Conservation (phyloP, 2,113 vertebrate species). For the Ciconia maguari region DNA sequence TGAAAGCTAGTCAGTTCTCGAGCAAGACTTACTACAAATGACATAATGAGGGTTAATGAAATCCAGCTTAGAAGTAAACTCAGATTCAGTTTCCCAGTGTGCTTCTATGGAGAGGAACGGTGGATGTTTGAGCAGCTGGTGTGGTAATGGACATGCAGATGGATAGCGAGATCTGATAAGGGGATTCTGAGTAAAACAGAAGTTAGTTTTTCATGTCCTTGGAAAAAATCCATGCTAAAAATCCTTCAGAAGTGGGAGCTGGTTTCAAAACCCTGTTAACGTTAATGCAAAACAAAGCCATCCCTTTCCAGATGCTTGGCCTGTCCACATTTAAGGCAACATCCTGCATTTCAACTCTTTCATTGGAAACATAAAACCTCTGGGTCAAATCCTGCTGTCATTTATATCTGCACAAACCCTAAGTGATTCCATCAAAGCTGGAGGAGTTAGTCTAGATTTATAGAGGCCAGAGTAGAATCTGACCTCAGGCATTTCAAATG, state of each 20-base stretch:
- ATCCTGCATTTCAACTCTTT: not conserved
- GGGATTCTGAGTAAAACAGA: not conserved
- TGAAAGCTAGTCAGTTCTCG: not conserved
- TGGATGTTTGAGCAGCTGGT: not conserved
- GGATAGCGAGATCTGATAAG: not conserved
- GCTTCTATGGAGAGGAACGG: not conserved
- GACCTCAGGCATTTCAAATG: not conserved
- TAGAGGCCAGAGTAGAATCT: not conserved
- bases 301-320: constrained; percentile 36
- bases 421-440: not conserved
- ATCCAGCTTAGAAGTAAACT: not conserved
- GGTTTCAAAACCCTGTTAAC: not conserved
- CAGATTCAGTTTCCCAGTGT: not conserved
- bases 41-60: not conserved
- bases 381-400: not conserved
- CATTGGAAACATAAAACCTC: not conserved
- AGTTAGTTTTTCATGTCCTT: constrained; percentile 6
- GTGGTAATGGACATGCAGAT: not conserved
- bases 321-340: not conserved
- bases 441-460: not conserved
- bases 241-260: not conserved
- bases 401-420: not conserved
- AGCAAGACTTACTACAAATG: not conserved
- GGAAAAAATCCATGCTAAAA: not conserved
- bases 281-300: not conserved